Evolutionary conservation across 2,888 invertebrate genomes (phyloP), one percentile per base, ranked within the genome.

Genomic region (Terebella lapidaria): DNA sequence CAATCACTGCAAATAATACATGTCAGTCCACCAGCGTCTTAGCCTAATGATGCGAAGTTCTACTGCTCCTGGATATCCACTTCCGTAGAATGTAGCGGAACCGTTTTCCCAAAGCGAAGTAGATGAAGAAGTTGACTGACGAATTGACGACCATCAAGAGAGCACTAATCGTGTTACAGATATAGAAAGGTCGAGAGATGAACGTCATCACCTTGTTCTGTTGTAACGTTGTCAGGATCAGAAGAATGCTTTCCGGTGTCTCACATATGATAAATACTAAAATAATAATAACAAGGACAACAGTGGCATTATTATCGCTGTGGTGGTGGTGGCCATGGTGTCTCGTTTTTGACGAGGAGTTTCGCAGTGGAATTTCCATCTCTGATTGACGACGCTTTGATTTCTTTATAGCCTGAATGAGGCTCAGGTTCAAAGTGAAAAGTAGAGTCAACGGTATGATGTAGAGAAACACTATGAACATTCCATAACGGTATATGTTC

Each of bases 51-150:
- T n/a, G n/a, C n/a, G n/a, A n/a, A n/a, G n/a, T n/a, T n/a, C n/a
- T n/a, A n/a, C n/a, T n/a, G n/a, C n/a, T n/a, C n/a, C n/a, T n/a
- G n/a, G n/a, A n/a, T n/a, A n/a, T n/a, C n/a, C n/a, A n/a, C n/a
- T n/a, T n/a, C n/a, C n/a, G 10, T 24, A 66, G 49, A 26, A 64
- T 57, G 25, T 58, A 35, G 2, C 67, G 54, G 54, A 67, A 67
- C 4, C 67, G 45, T 20, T 58, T 54, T 4, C 67, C 67, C 28
- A 67, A 67, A n/a, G 53, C 52, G 42, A 61, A 58, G 56, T 67
- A 67, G 58, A 67, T 62, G 57, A 66, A 35, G 54, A 67, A 67
- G 57, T 67, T 67, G 56, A 66, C 52, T 15, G 64, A 62, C 4
- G 64, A 64, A 54, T 67, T 67, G 47, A 64, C n/a, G 20, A 64